Conservation (phyloP, 2,797 vertebrate species). For the Anableps anableps region DNA sequence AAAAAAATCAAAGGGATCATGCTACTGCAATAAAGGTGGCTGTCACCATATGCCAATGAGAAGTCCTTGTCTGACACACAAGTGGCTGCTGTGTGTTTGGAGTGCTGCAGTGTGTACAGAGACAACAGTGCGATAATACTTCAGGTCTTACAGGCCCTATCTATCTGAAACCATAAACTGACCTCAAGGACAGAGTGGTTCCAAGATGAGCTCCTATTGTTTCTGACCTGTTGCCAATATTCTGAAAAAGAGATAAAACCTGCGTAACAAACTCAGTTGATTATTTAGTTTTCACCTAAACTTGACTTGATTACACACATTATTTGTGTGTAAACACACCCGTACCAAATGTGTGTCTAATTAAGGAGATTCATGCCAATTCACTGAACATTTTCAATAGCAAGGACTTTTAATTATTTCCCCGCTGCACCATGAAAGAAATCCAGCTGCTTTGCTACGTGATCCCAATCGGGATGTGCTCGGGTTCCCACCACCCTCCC, state of each 20-base stretch:
- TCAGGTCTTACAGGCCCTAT: constrained; percentile 64
- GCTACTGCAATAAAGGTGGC: neutral
- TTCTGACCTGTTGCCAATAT: constrained; percentile 58
- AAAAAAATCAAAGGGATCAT: neutral
- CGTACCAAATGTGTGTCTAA: constrained; percentile 62
- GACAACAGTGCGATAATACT: constrained; percentile 78
- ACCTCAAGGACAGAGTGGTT: constrained; percentile 68
- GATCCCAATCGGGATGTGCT: constrained; percentile 77
- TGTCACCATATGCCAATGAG: constrained; percentile 20
- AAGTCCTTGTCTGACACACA: constrained; percentile 43
- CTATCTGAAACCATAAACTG: constrained; percentile 70
- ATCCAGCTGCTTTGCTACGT: constrained; percentile 83
- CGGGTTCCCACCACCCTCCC: constrained; percentile 79
- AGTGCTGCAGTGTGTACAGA: constrained; percentile 75
- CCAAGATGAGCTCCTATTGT: constrained; percentile 63
- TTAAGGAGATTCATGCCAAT: constrained; percentile 71
- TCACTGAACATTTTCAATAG: constrained; percentile 77
- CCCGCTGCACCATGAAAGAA: constrained; percentile 80
- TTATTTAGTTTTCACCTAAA: constrained; percentile 32
- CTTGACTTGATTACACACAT: constrained; percentile 15
- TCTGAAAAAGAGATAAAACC: constrained; percentile 47
- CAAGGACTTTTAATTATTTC: constrained; percentile 82
- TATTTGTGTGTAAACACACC: constrained; percentile 54
- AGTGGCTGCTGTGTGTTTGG: constrained; percentile 48
- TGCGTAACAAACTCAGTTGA: constrained; percentile 23